A percentile compares a stretch with the other conserved stretches of the same genome.
These are phyloP conservation scores for Mus minutoides DNA, from an alignment of 2,797 vertebrate species.

Conservation along the genomic window DNA sequence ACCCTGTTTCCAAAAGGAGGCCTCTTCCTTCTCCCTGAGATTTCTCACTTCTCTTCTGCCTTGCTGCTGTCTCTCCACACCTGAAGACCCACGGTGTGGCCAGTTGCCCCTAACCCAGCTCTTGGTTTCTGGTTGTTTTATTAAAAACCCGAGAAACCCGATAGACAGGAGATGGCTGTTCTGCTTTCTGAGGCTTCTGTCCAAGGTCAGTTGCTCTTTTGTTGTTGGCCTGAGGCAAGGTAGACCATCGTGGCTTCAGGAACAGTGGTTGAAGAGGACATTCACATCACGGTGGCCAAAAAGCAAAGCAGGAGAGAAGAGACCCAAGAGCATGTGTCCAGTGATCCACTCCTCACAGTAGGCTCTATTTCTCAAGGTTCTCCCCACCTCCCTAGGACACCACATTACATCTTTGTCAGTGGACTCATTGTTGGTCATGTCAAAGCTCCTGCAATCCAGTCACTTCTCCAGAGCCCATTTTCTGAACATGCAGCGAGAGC, in stretches of 20 bases:
- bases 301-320: neutral
- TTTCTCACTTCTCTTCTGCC: neutral
- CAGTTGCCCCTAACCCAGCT: neutral
- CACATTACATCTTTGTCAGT: no score
- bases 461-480: neutral
- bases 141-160: neutral
- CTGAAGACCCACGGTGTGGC: neutral
- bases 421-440: neutral
- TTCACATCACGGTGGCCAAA: neutral
- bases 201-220: neutral
- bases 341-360: neutral
- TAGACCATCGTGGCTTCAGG: no score
- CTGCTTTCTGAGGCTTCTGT: neutral
- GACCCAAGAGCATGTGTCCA: neutral
- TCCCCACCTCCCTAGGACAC: neutral
- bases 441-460: neutral
- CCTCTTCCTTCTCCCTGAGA: neutral
- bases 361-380: neutral
- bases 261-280: neutral
- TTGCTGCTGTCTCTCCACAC: neutral
- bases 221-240: neutral
- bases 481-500: neutral
- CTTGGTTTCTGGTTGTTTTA: neutral
- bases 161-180: neutral
- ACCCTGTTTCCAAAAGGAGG: neutral